Conservation (phyloP, 2,113 vertebrate species). For the Aptenodytes forsteri region DNA sequence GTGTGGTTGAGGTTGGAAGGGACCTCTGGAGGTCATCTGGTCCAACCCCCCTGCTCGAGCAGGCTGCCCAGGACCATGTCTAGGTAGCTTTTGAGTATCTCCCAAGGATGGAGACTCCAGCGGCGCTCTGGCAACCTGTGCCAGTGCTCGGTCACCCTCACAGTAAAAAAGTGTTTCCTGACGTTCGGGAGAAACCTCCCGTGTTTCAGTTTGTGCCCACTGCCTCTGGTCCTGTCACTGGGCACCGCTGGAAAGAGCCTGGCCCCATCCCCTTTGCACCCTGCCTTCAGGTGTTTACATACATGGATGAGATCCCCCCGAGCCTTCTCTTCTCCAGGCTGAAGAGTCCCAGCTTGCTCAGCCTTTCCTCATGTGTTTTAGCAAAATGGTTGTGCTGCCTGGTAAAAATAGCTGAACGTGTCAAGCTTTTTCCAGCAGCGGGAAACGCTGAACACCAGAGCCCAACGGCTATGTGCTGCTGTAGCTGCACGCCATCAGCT, state of each 20-base stretch:
- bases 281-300: not conserved
- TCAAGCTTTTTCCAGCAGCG: not conserved
- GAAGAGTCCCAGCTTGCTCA: not conserved
- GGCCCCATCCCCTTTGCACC: not conserved
- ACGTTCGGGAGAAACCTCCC: not conserved
- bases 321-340: not conserved
- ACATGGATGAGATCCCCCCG: accelerated
- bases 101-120: not conserved
- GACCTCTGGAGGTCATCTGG: not conserved
- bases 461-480: too few relatives aligned
- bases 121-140: not conserved
- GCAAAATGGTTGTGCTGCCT: not conserved
- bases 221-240: not conserved
- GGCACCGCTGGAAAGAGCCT: not conserved
- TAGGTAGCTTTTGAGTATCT: not conserved
- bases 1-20: not conserved
- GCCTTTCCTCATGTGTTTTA: not conserved
- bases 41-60: not conserved
- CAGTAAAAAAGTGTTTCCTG: not conserved
- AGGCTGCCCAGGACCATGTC: not conserved
- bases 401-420: not conserved
- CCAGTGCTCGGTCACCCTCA: too few relatives aligned
- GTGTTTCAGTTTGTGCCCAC: not conserved
- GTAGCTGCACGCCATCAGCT: not conserved
- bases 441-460: not conserved